Evolutionary conservation across 1,140 invertebrate genomes (phyloP).

Genomic region (Drosophila malerkotliana): DNA sequence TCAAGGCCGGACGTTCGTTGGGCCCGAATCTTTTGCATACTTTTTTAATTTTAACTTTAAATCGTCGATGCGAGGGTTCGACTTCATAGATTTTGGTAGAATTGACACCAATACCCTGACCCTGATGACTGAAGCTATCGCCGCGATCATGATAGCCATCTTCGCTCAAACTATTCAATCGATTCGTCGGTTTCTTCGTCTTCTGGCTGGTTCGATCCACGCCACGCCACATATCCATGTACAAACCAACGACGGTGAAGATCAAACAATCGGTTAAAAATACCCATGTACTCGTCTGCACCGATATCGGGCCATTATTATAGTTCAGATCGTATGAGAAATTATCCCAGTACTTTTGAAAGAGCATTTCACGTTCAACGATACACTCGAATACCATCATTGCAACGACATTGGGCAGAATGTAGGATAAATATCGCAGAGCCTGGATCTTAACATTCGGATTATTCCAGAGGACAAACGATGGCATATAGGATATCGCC

Average conservation of each 20-base stretch:
- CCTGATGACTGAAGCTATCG: constrained; percentile 23
- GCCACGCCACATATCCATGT: constrained; percentile 60
- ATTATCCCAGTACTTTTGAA: constrained; percentile 8
- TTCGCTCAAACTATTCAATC: constrained; percentile 4
- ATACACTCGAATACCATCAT: constrained; percentile 32
- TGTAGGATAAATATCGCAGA: constrained; percentile 20
- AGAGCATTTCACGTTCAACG: constrained; percentile 48
- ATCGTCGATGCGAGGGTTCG: constrained; percentile 63
- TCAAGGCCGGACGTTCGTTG: constrained; percentile 84
- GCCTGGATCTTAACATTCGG: neutral
- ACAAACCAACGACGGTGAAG: constrained; percentile 34
- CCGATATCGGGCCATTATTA: neutral
- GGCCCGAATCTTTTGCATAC: constrained; percentile 67
- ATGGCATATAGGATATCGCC: constrained; percentile 57
- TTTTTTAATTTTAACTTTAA: constrained; percentile 69
- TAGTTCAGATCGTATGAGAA: constrained; percentile 9
- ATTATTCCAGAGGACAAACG: constrained; percentile 50
- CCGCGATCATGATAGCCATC: constrained; percentile 28
- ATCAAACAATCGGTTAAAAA: constrained; percentile 13
- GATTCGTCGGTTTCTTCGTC: neutral
- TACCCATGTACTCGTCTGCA: constrained; percentile 18
- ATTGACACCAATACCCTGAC: constrained; percentile 36
- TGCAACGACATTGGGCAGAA: constrained; percentile 56
- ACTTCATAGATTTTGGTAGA: constrained; percentile 72
- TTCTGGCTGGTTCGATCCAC: constrained; percentile 30